Conservation (phyloP, 2,888 invertebrate genomes). For the Luperina testacea region DNA sequence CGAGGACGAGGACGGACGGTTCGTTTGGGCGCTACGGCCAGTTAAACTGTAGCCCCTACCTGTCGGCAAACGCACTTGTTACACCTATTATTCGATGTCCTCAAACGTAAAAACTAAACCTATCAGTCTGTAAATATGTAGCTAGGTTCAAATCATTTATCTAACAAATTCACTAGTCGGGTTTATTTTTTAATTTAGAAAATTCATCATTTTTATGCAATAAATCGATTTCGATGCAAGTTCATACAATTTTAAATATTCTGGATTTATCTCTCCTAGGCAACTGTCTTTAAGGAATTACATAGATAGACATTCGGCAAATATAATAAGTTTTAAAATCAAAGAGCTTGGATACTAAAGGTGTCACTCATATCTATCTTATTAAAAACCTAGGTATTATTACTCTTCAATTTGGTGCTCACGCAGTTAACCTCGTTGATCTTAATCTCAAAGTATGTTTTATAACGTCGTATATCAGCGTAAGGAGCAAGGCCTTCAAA, state of each 20-base stretch:
- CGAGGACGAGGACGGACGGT: slow-evolving; percentile 76
- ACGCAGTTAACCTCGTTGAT: slow-evolving; percentile 70
- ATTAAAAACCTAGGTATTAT: slow-evolving; percentile 21
- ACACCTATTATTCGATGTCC: slow-evolving; percentile 53
- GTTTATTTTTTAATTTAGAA: background rate
- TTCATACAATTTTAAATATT: background rate
- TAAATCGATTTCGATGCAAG: background rate
- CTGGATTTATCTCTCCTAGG: background rate
- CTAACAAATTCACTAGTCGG: background rate
- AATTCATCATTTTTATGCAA: background rate
- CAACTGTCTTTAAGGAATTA: background rate
- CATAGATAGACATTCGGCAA: background rate
- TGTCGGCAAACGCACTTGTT: slow-evolving; percentile 73
- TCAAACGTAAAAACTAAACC: slow-evolving; percentile 25
- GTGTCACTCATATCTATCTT: background rate
- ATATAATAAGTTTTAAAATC: background rate
- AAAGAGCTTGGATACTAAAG: too few relatives aligned
- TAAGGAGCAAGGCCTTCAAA: slow-evolving; percentile 74
- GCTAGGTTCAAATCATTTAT: slow-evolving; percentile 2
- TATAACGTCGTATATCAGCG: slow-evolving; percentile 73
- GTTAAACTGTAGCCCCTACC: slow-evolving; percentile 77
- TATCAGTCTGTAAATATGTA: slow-evolving; percentile 5
- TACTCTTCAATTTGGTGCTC: slow-evolving; percentile 53
- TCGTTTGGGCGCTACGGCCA: slow-evolving; percentile 84
- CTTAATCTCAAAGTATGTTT: slow-evolving; percentile 72